These are phyloP conservation scores for Chaenodraco wilsoni DNA, from an alignment of 2,797 vertebrate genomes.

Conservation along the genomic window DNA sequence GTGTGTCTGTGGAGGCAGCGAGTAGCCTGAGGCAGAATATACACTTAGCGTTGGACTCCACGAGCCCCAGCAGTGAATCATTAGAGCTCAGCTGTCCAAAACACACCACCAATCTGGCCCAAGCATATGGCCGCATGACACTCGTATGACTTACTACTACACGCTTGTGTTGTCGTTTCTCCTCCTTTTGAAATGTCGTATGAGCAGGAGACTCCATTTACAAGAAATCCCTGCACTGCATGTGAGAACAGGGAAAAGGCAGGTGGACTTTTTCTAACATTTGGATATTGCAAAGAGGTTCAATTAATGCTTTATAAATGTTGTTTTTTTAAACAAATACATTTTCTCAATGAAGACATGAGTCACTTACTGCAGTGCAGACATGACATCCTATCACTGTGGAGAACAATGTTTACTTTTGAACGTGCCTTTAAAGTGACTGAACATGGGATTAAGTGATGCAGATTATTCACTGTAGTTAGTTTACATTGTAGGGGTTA, in stretches of 20 bases:
- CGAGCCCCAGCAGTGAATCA: slow-evolving; percentile 76
- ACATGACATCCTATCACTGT: background rate
- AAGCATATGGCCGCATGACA: slow-evolving; percentile 74
- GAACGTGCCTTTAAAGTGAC: background rate
- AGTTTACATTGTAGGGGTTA: background rate
- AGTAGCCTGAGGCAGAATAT: slow-evolving; percentile 69
- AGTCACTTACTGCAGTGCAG: background rate
- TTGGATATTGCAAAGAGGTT: no score
- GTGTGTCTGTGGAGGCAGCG: slow-evolving; percentile 63
- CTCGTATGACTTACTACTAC: slow-evolving; percentile 69
- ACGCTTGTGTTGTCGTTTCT: slow-evolving; percentile 61
- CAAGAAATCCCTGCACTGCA: slow-evolving; percentile 19
- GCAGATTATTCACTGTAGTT: background rate
- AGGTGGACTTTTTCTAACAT: slow-evolving; percentile 11
- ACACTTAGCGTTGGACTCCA: slow-evolving; percentile 70
- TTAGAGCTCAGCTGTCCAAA: slow-evolving; percentile 78
- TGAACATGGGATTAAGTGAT: background rate
- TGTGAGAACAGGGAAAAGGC: background rate
- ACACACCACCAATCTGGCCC: slow-evolving; percentile 74
- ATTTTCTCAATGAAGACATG: background rate
- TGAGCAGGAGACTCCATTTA: slow-evolving; percentile 21
- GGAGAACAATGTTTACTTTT: background rate
- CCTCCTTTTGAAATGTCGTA: slow-evolving; percentile 51
- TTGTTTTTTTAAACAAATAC: background rate
- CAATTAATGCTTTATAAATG: background rate